Base-by-base conservation (phyloP, 1,140 invertebrate genomes). In the Bombus pyrosoma region DNA sequence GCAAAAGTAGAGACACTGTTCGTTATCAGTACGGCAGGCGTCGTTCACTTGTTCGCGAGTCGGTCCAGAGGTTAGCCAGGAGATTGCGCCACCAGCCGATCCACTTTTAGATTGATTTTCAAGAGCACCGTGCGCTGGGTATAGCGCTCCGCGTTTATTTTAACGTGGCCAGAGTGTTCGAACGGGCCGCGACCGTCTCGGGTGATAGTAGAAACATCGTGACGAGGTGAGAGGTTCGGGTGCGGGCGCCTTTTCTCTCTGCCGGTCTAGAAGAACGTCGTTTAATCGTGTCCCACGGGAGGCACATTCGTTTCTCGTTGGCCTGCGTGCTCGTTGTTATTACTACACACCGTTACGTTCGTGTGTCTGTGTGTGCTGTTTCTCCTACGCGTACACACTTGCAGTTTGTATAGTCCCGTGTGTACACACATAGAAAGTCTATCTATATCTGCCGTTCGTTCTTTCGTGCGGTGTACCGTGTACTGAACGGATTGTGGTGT, bases 41-140 rank as follows among this genome's bases (percentile, higher is more conserved):
- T 81, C 83, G 86, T 80, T 87, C 75, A 87, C 79, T 89, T 88
- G 85, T 62, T 76, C 72, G 76, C 91, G 76, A 91, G 81, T 85
- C 87, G 91, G 90, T 91, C 81, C 89, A 76, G 57, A 64, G 72
- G 69, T 69, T 68, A 86, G 81, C 89, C 92, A 87, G 78, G 86
- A 92, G 94, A 93, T 94, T 87, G 91, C 92, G 92, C 92, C 93
- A 93, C 91, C 81, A 91, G 88, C 78, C 92, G 92, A 91, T 92
- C 92, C 90, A 93, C 93, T 91, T 92, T 92, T 93, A 95, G 94
- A 94, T 94, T 94, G 94, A 95, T 95, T 95, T 94, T 95, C 93
- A 94, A 95, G 93, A 94, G 92, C 92, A 94, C 91, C 91, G 89
- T 91, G 92, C 90, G 90, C 91, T 91, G 89, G 89, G 81, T 81